These are phyloP conservation scores for Autographa pulchrina DNA, from an alignment of 2,888 invertebrate species.

Conservation along the genomic window DNA sequence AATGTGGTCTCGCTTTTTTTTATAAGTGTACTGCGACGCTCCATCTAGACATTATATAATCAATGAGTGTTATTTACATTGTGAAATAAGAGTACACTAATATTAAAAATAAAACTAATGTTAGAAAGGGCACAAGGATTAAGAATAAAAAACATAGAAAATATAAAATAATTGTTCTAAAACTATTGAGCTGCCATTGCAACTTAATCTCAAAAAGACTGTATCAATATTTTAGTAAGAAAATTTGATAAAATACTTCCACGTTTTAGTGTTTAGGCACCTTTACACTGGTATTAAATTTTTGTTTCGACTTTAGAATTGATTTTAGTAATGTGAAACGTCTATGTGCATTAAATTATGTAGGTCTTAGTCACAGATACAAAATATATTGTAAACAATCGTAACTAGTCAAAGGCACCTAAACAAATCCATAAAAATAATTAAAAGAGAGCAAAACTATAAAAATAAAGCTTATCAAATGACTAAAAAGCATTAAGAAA, in stretches of 20 bases:
- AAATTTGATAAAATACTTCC: constrained; percentile 30
- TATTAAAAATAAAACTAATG: constrained; percentile 45
- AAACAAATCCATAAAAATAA: constrained; percentile 4
- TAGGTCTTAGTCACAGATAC: background rate
- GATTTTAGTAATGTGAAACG: background rate
- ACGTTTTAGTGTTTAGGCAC: constrained; percentile 7
- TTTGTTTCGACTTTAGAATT: background rate
- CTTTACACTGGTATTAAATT: constrained; percentile 6
- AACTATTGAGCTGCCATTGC: constrained; percentile 27
- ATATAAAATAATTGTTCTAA: constrained; percentile 33
- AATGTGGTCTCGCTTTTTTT: too few relatives aligned
- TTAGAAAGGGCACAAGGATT: constrained; percentile 29
- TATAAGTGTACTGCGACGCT: too few relatives aligned
- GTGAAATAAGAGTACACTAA: constrained; percentile 44
- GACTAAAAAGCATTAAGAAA: constrained; percentile 29
- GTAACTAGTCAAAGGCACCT: constrained; percentile 2
- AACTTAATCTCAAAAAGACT: constrained; percentile 32
- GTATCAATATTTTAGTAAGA: constrained; percentile 14
- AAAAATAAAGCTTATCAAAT: constrained; percentile 41
- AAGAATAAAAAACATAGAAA: constrained; percentile 47
- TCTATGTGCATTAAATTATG: background rate
- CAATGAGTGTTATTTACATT: constrained; percentile 46
- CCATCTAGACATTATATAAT: too few relatives aligned
- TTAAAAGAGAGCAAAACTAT: constrained; percentile 38
- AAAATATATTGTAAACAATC: background rate